phyloP scores from a whole-genome alignment of 2,888 invertebrate species.

The Myopa testacea region DNA sequence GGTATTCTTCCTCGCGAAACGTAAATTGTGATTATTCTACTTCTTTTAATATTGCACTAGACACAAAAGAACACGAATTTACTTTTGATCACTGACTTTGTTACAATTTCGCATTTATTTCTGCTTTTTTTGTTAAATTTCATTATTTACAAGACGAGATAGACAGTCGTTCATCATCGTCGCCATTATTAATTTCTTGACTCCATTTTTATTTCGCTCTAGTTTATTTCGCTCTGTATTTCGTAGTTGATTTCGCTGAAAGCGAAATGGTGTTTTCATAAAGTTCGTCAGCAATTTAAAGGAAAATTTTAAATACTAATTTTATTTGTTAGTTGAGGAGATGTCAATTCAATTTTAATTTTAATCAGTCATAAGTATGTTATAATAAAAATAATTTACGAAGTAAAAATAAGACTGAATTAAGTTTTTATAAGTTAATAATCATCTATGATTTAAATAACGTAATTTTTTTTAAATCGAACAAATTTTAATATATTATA shows the following conservation, averaged over 20 bases:
- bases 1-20: constrained; percentile 48
- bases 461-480: too few relatives aligned
- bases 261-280: constrained; percentile 20
- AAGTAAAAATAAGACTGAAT: too few relatives aligned
- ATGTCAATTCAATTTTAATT: too few relatives aligned
- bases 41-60: constrained; percentile 32
- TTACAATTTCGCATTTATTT: constrained; percentile 46
- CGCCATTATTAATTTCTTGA: constrained; percentile 65
- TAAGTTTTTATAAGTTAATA: too few relatives aligned
- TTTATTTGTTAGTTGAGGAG: too few relatives aligned
- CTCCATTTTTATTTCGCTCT: constrained; percentile 60
- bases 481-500: too few relatives aligned
- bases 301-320: too few relatives aligned
- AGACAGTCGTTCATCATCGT: constrained; percentile 50
- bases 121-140: constrained; percentile 30
- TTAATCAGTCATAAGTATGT: too few relatives aligned
- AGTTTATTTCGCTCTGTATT: constrained; percentile 40
- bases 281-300: too few relatives aligned
- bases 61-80: constrained; percentile 19
- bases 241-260: constrained; percentile 6
- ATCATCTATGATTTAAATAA: too few relatives aligned
- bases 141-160: constrained; percentile 61
- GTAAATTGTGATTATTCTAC: constrained; percentile 12
- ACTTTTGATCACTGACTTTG: constrained; percentile 32
- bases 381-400: too few relatives aligned